Conservation (phyloP, 2,888 invertebrate species). For the Drosophila emarginata region DNA sequence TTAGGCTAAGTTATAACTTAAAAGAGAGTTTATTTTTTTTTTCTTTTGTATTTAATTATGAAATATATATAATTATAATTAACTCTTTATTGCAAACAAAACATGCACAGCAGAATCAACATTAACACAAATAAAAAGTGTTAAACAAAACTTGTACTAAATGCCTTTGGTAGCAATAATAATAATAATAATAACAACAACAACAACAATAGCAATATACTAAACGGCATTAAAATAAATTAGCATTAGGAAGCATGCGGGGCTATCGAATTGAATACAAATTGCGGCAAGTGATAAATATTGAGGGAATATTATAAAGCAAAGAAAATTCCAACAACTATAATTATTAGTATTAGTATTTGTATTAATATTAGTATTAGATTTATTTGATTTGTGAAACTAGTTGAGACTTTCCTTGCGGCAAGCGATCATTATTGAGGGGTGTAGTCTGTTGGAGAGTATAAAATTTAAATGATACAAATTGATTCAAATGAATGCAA, state of each 20-base stretch:
- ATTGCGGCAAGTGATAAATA: conserved; percentile 27
- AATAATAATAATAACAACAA: conserved; percentile 20
- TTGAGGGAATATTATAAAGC: conserved; percentile 1
- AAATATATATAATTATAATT: neutral
- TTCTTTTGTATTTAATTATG: neutral
- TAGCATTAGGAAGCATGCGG: conserved; percentile 41
- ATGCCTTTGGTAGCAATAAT: conserved; percentile 45
- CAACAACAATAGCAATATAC: conserved; percentile 17
- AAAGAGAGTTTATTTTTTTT: neutral
- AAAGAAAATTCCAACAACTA: conserved; percentile 12
- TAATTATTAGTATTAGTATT: conserved; percentile 20
- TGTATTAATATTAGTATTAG: conserved; percentile 39
- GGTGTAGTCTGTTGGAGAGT: conserved; percentile 72
- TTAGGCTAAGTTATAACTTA: neutral
- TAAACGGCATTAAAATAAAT: conserved; percentile 46
- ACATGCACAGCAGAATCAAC: conserved; percentile 18
- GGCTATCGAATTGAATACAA: conserved; percentile 25
- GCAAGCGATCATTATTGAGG: conserved; percentile 71
- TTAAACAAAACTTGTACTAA: conserved; percentile 41
- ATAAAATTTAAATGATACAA: neutral
- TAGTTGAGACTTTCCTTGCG: conserved; percentile 49
- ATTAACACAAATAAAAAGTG: conserved; percentile 27
- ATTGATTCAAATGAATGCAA: neutral
- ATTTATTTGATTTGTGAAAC: conserved; percentile 49
- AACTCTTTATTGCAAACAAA: conserved; percentile 9